Percentiles rank a stretch among this genome's conserved stretches.
These are phyloP conservation scores for Caligus rogercresseyi DNA, from an alignment of 1,140 invertebrate species.

Conservation along the genomic window DNA sequence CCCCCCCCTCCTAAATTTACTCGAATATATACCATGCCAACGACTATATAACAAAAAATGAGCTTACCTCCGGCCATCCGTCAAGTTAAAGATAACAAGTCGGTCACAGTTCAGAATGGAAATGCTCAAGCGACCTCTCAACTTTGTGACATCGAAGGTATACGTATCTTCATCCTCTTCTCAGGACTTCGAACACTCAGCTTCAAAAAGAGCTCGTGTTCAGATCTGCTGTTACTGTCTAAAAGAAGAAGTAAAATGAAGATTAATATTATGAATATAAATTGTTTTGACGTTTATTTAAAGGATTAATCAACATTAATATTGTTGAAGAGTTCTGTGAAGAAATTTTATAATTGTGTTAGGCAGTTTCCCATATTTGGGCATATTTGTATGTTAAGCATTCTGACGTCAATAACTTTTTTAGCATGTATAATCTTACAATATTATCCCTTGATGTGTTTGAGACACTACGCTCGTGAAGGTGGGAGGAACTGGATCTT, in stretches of 20 bases:
- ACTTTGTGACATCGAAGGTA: background rate
- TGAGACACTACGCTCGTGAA: background rate
- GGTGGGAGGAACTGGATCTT: too few species aligned
- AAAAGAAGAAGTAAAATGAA: background rate
- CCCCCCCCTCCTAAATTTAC: background rate
- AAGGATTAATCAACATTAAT: too few species aligned
- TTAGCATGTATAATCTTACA: background rate
- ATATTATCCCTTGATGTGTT: background rate
- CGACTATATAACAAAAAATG: background rate
- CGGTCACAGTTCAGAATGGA: background rate
- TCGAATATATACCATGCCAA: background rate
- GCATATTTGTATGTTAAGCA: too few species aligned
- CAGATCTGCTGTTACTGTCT: background rate
- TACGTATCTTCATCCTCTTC: background rate
- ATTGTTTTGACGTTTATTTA: too few species aligned
- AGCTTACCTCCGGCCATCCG: slow-evolving; percentile 7
- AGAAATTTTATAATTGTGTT: too few species aligned
- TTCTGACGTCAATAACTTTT: background rate
- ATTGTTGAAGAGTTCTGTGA: too few species aligned
- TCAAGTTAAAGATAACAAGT: background rate
- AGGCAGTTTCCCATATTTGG: too few species aligned
- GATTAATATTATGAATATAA: too few species aligned
- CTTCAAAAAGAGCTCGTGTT: background rate
- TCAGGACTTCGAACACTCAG: background rate
- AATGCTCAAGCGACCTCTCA: background rate